Evolutionary conservation across 2,888 invertebrate species (phyloP).

Genomic region (Trissoscelio sp.): DNA sequence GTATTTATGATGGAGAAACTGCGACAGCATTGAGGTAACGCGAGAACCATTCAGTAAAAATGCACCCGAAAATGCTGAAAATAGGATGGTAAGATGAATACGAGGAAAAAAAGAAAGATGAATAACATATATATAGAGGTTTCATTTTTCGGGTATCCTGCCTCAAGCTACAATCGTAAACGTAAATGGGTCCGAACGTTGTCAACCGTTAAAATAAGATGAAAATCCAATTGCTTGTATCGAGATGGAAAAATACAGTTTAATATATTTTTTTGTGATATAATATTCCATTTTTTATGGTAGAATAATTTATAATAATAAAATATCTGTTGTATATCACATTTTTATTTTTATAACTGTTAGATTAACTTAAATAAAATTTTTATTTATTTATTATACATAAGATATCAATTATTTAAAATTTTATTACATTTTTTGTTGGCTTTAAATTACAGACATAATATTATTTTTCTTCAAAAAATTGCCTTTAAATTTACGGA

Average conservation of each 20-base stretch:
- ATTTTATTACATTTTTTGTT: not conserved
- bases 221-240: slow-evolving; percentile 14
- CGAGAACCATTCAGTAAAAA: slow-evolving; percentile 34
- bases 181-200: slow-evolving; percentile 24
- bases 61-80: slow-evolving; percentile 14
- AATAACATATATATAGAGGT: slow-evolving; percentile 25
- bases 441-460: not conserved
- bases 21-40: slow-evolving; percentile 20
- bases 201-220: slow-evolving; percentile 26
- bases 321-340: too few species aligned
- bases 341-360: too few species aligned
- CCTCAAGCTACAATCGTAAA: slow-evolving; percentile 38
- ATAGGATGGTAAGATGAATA: slow-evolving; percentile 7
- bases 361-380: too few species aligned
- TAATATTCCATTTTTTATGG: not conserved
- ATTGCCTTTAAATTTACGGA: not conserved
- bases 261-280: not conserved
- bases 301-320: not conserved
- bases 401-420: not conserved
- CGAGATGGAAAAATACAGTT: not conserved
- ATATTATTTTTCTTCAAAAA: slow-evolving; percentile 3
- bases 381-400: too few species aligned
- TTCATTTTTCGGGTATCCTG: slow-evolving; percentile 40
- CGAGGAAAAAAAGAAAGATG: slow-evolving; percentile 2
- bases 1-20: slow-evolving; percentile 42